phyloP scores from a whole-genome alignment of 1,140 invertebrate species.

The Stegodyphus dumicola region DNA sequence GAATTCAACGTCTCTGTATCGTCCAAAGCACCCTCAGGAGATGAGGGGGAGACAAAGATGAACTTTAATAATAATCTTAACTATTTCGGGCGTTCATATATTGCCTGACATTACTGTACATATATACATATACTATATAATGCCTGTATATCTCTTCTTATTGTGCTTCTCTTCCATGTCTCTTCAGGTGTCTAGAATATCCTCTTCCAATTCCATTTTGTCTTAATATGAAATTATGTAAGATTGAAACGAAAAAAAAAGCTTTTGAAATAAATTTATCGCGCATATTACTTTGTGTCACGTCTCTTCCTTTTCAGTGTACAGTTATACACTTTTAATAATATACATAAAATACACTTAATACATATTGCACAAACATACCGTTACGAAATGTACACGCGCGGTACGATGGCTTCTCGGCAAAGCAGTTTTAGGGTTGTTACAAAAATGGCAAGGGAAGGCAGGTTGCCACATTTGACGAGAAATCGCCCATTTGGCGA shows the following conservation, averaged over 20 bases:
- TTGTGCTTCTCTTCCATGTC: conserved; percentile 58
- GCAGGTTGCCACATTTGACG: too few relatives aligned
- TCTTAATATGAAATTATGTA: conserved; percentile 55
- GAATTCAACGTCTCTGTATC: not conserved
- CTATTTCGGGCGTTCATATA: conserved; percentile 38
- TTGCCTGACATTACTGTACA: conserved; percentile 44
- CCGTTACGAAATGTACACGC: too few relatives aligned
- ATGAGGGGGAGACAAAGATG: not conserved
- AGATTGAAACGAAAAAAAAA: conserved; percentile 35
- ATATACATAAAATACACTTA: too few relatives aligned
- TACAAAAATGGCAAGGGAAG: too few relatives aligned
- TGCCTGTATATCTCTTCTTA: conserved; percentile 58
- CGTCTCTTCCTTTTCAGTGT: not conserved
- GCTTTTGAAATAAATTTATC: conserved; percentile 61
- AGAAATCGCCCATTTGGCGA: too few relatives aligned
- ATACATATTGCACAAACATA: too few relatives aligned
- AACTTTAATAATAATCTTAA: not conserved
- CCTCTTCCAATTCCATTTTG: conserved; percentile 57
- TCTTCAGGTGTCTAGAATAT: conserved; percentile 50
- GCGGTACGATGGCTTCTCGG: too few relatives aligned
- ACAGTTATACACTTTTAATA: too few relatives aligned
- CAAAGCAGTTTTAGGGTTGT: too few relatives aligned
- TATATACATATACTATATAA: conserved; percentile 58
- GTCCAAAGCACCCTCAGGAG: not conserved
- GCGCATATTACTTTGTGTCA: conserved; percentile 37